phyloP scores from a whole-genome alignment of 2,797 vertebrate species.

The Menidia menidia region DNA sequence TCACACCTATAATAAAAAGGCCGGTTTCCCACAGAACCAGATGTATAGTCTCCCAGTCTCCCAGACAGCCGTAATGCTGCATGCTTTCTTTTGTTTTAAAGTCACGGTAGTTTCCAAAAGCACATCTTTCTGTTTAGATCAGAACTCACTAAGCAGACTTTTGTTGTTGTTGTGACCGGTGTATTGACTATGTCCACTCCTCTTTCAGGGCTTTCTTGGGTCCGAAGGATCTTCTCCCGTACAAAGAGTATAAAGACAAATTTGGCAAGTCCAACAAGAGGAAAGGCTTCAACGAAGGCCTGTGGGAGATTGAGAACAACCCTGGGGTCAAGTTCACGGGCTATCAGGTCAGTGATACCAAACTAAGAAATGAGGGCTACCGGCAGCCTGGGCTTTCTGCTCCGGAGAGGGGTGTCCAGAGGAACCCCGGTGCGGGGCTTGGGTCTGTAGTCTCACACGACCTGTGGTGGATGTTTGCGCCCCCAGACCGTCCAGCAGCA shows the following conservation, averaged over 20 bases:
- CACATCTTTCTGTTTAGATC: too few species aligned
- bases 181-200: background rate
- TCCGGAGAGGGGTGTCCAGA: too few species aligned
- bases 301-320: slow-evolving; percentile 99
- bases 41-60: too few species aligned
- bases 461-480: background rate
- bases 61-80: too few species aligned
- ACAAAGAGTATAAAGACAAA: slow-evolving; percentile 98
- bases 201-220: slow-evolving; percentile 91
- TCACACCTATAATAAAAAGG: too few species aligned
- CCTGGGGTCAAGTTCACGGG: slow-evolving; percentile 97
- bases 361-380: too few species aligned
- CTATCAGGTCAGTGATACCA: slow-evolving; percentile 86
- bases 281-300: slow-evolving; percentile 98
- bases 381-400: too few species aligned
- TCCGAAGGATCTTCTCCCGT: slow-evolving; percentile 96
- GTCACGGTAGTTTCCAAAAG: too few species aligned
- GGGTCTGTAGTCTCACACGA: slow-evolving; percentile 1
- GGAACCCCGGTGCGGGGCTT: too few species aligned
- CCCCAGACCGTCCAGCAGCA: slow-evolving; percentile 91
- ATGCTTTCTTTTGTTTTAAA: too few species aligned
- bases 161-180: background rate
- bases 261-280: slow-evolving; percentile 98
- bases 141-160: too few species aligned
- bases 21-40: too few species aligned